These are phyloP conservation scores for Acanthiza pusilla DNA, from an alignment of 2,797 vertebrate species.

Conservation along the genomic window DNA sequence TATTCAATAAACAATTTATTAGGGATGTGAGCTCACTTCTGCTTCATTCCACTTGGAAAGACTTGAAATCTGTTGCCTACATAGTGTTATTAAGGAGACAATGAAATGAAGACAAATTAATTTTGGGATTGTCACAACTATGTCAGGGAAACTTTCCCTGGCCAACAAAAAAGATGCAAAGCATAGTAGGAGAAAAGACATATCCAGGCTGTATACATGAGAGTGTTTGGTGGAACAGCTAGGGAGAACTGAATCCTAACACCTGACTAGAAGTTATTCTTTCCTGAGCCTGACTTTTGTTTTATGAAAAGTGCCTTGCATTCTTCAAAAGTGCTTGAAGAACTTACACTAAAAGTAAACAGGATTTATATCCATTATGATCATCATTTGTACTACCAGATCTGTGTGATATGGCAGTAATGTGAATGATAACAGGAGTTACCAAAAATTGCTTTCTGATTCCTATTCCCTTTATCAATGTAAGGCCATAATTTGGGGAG, in stretches of 20 bases:
- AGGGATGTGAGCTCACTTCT: conserved; percentile 47
- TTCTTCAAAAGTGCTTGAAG: background rate
- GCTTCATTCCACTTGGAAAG: conserved; percentile 56
- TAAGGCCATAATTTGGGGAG: background rate
- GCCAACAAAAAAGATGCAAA: background rate
- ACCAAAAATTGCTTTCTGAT: background rate
- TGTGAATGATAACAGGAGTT: background rate
- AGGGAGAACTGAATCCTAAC: background rate
- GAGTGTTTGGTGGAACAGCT: background rate
- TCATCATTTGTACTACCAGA: background rate
- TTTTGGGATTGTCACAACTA: conserved; percentile 5
- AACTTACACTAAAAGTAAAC: background rate
- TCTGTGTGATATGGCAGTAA: background rate
- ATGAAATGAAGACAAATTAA: conserved; percentile 50
- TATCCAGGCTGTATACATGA: background rate
- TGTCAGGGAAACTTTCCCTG: background rate
- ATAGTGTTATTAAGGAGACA: conserved; percentile 18
- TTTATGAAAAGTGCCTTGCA: background rate
- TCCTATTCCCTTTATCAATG: background rate
- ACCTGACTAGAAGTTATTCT: background rate
- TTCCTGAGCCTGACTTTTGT: background rate
- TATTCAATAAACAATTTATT: conserved; percentile 67
- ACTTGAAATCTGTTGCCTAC: conserved; percentile 35
- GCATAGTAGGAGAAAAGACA: background rate
- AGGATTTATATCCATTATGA: background rate